Evolutionary conservation across 1,140 invertebrate species (phyloP).

Genomic region (Theocolax elegans): DNA sequence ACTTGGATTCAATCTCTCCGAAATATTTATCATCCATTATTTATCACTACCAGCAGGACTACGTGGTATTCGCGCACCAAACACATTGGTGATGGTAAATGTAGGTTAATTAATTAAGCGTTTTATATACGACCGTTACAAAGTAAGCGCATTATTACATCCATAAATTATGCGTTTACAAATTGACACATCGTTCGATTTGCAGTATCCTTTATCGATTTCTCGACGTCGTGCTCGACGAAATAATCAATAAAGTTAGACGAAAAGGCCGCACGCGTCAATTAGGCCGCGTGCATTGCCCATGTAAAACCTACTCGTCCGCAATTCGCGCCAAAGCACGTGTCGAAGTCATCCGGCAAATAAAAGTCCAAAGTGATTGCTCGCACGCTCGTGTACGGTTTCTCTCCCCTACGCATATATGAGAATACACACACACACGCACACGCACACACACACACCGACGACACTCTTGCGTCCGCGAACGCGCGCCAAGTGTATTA

Average conservation of each 20-base stretch:
- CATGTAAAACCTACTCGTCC: conserved; percentile 34
- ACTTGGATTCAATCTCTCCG: too few species aligned
- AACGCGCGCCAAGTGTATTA: conserved; percentile 36
- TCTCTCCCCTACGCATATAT: too few species aligned
- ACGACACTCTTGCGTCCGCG: too few species aligned
- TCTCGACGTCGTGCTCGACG: neutral
- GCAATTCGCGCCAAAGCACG: conserved; percentile 37
- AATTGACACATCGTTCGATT: neutral
- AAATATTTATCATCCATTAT: too few species aligned
- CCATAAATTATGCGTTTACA: too few species aligned
- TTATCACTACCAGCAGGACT: too few species aligned
- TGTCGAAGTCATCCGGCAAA: conserved; percentile 39
- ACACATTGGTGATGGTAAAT: too few species aligned
- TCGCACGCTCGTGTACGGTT: neutral
- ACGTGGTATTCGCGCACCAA: too few species aligned
- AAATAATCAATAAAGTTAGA: neutral
- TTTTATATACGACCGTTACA: too few species aligned
- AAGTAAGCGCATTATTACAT: too few species aligned
- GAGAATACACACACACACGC: neutral
- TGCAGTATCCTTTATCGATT: neutral
- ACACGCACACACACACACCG: too few species aligned
- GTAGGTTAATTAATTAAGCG: too few species aligned
- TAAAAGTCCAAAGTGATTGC: conserved; percentile 37
- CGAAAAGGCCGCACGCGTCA: conserved; percentile 43
- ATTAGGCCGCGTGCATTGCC: conserved; percentile 47